Percentiles rank a stretch among this genome's conserved stretches.
Evolutionary conservation across 2,113 vertebrate species (phyloP).

Genomic region (Erinaceus europaeus): DNA sequence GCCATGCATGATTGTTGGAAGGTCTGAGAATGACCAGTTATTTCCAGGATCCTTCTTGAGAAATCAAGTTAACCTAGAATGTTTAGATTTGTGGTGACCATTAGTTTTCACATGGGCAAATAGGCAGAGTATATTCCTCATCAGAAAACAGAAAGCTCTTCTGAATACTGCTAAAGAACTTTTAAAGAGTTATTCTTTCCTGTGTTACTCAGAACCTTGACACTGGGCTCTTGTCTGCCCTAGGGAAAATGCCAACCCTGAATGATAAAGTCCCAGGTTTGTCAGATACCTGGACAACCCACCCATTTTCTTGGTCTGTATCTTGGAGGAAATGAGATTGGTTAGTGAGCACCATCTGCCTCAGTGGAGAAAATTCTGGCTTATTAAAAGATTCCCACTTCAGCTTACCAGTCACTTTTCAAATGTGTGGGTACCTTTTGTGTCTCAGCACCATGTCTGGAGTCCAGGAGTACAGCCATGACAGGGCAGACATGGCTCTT

Average conservation of each 20-base stretch:
- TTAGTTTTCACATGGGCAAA: background rate
- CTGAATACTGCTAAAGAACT: background rate
- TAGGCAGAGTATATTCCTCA: background rate
- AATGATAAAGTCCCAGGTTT: background rate
- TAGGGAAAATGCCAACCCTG: background rate
- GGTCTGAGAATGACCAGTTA: background rate
- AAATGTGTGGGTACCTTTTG: conserved; percentile 58
- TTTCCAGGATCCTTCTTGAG: background rate
- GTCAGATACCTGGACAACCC: background rate
- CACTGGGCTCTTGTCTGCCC: background rate
- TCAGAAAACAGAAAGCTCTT: background rate
- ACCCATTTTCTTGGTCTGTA: conserved; percentile 1
- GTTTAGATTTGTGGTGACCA: background rate
- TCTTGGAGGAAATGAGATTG: background rate
- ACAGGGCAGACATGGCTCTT: background rate
- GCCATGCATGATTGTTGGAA: background rate
- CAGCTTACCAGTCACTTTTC: conserved; percentile 37
- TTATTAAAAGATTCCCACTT: conserved; percentile 28
- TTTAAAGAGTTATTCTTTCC: background rate
- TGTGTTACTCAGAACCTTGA: background rate
- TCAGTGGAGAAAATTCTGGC: background rate
- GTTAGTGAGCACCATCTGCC: background rate
- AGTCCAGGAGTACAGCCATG: background rate
- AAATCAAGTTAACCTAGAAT: background rate
- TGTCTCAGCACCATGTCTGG: conserved; percentile 66